Evolutionary conservation across 2,888 invertebrate species (phyloP).

Genomic region (Calameuta filiformis): DNA sequence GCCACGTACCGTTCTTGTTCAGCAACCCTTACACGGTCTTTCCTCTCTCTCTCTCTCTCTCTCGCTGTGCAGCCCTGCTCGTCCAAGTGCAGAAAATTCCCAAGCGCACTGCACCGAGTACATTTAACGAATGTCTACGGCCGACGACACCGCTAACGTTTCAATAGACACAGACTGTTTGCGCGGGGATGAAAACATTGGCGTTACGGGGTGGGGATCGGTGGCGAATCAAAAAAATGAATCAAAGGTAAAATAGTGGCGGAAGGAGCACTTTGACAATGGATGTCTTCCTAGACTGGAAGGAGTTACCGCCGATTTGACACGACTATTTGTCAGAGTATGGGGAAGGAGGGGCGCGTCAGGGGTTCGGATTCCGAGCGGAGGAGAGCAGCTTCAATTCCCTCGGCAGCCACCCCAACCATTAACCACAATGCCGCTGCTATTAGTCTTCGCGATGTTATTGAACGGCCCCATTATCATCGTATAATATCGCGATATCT

Average conservation of each 20-base stretch:
- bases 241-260: neutral
- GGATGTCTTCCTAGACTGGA: slow-evolving; percentile 22
- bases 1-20: no score
- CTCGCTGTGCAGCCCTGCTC: no score
- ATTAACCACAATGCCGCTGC: slow-evolving; percentile 49
- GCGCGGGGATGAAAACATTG: no score
- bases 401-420: slow-evolving; percentile 37
- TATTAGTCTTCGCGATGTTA: slow-evolving; percentile 49
- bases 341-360: slow-evolving; percentile 16
- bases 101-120: no score
- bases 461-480: slow-evolving; percentile 48
- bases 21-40: no score
- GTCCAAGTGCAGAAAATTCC: no score
- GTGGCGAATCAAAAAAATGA: neutral
- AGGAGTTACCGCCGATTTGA: slow-evolving; percentile 38
- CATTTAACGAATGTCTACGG: no score
- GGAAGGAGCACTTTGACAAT: slow-evolving; percentile 11
- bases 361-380: neutral
- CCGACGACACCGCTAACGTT: no score
- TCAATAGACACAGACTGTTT: no score
- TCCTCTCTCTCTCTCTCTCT: no score
- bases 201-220: no score
- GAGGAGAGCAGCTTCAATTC: slow-evolving; percentile 36
- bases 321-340: slow-evolving; percentile 42
- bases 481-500: slow-evolving; percentile 52